These are phyloP conservation scores for Aurelia coerulea DNA, from an alignment of 30 jellyfish, hydroid and myxozoan genomes.

Conservation along the genomic window DNA sequence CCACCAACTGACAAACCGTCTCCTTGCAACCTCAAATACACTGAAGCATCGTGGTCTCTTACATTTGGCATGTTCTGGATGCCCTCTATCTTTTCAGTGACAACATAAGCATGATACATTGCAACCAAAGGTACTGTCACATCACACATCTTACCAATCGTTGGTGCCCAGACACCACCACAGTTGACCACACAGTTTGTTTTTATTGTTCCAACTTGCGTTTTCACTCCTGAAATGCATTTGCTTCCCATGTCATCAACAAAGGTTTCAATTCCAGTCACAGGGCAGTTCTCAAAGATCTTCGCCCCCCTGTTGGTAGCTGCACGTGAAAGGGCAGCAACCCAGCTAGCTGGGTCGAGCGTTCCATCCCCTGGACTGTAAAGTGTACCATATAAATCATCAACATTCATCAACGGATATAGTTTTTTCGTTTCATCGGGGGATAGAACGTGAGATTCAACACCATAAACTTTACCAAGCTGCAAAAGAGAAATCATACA, in stretches of 20 bases:
- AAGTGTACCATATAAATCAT: conserved; percentile 88
- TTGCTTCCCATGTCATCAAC: conserved; percentile 74
- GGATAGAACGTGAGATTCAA: conserved; percentile 86
- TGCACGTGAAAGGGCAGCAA: conserved; percentile 87
- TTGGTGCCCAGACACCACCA: conserved; percentile 98
- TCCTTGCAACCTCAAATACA: conserved; percentile 88
- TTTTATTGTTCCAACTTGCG: conserved; percentile 74
- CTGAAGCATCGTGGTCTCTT: conserved; percentile 98
- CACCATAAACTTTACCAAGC: conserved; percentile 97
- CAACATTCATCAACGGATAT: conserved; percentile 90
- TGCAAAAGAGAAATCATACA: background rate
- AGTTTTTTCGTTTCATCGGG: conserved; percentile 82
- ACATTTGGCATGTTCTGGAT: conserved; percentile 97
- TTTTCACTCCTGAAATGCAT: conserved; percentile 72
- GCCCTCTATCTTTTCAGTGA: conserved; percentile 92
- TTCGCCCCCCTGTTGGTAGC: conserved; percentile 93
- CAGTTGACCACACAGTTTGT: conserved; percentile 90
- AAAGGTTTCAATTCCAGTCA: conserved; percentile 76
- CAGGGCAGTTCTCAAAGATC: conserved; percentile 82
- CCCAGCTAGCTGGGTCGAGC: conserved; percentile 98
- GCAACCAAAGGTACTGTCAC: conserved; percentile 94
- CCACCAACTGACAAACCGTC: conserved; percentile 96
- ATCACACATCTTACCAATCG: conserved; percentile 78
- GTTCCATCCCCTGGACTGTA: conserved; percentile 99
- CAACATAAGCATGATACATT: conserved; percentile 94